Conservation (phyloP, 2,888 invertebrate species). For the Drosophila sordidula region DNA sequence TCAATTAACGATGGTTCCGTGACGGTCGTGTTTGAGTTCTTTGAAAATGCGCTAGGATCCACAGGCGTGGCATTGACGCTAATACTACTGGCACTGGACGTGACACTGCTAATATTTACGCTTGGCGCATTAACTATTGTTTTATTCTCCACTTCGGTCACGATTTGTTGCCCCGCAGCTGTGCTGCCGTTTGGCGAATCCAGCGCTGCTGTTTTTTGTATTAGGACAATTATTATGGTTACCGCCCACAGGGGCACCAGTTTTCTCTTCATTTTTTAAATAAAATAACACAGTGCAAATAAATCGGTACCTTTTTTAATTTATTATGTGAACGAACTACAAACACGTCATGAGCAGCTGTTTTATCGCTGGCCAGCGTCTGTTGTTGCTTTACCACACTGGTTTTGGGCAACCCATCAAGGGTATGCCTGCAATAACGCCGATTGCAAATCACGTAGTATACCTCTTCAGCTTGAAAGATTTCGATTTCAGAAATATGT, state of each 20-base stretch:
- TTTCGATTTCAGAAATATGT: constrained; percentile 17
- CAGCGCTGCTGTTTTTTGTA: constrained; percentile 16
- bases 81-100: not conserved
- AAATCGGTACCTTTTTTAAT: constrained; percentile 3
- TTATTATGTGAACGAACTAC: constrained; percentile 12
- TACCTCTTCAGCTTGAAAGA: constrained; percentile 26
- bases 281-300: not conserved
- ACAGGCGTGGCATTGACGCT: constrained; percentile 16
- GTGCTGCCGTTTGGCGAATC: constrained; percentile 9
- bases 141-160: constrained; percentile 9
- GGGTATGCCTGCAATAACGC: constrained; percentile 18
- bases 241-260: constrained; percentile 20
- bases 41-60: constrained; percentile 23
- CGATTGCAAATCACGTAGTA: not conserved
- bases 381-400: constrained; percentile 42
- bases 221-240: constrained; percentile 26
- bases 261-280: constrained; percentile 40
- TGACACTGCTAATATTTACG: constrained; percentile 12
- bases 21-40: constrained; percentile 86
- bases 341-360: constrained; percentile 67
- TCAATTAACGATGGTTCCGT: constrained; percentile 93
- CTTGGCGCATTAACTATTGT: constrained; percentile 5
- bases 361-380: constrained; percentile 22
- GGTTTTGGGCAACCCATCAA: constrained; percentile 3
- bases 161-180: not conserved